Evolutionary conservation across 2,888 invertebrate genomes (phyloP).

Genomic region (Drosophila mimetica): DNA sequence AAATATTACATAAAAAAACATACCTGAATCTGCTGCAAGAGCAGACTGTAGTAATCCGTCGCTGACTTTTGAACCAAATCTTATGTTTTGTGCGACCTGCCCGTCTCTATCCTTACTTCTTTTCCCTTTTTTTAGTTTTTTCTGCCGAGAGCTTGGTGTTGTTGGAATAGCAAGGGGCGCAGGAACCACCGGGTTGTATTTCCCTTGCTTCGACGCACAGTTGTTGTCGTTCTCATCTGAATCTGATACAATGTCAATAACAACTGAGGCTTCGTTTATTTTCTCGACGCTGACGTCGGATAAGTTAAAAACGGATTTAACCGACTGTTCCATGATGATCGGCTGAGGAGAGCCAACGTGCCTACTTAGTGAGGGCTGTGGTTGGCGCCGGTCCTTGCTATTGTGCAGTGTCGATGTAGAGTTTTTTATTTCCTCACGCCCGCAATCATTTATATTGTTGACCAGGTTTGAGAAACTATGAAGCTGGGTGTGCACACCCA

Average conservation of each 20-base stretch:
- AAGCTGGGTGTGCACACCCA: conserved; percentile 11
- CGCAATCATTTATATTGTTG: conserved; percentile 18
- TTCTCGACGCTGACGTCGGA: conserved; percentile 26
- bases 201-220: not conserved
- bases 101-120: conserved; percentile 60
- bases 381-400: conserved; percentile 9
- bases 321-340: conserved; percentile 62
- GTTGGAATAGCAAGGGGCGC: conserved; percentile 7
- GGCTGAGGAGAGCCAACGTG: conserved; percentile 26
- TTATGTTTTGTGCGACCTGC: conserved; percentile 25
- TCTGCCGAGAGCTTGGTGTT: conserved; percentile 34
- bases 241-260: conserved; percentile 82
- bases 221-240: conserved; percentile 74
- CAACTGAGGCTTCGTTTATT: conserved; percentile 60
- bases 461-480: conserved; percentile 50
- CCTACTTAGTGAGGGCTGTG: conserved; percentile 7
- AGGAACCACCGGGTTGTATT: not conserved
- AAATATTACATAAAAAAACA: no score
- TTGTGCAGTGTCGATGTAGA: conserved; percentile 10
- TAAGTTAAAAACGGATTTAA: conserved; percentile 59
- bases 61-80: conserved; percentile 28
- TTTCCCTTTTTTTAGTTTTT: conserved; percentile 75
- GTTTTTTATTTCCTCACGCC: conserved; percentile 41
- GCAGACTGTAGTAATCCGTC: conserved; percentile 49
- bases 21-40: conserved; percentile 60